A percentile compares a stretch with the other conserved stretches of the same genome.
Evolutionary conservation across 2,113 vertebrate genomes (phyloP).

Genomic region (Sceloporus tristichus): DNA sequence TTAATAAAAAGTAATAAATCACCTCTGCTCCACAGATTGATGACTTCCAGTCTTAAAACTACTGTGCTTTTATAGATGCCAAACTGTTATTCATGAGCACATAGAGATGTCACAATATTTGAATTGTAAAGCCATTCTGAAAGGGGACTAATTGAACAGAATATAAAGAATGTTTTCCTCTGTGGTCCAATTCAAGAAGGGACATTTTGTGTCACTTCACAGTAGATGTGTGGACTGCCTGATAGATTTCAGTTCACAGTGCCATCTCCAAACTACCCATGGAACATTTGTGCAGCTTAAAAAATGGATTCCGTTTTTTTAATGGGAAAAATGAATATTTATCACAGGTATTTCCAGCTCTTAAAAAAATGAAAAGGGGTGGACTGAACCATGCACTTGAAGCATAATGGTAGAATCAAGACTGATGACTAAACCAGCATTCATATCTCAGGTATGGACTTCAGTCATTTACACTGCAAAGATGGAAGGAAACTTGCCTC

Average conservation of each 20-base stretch:
- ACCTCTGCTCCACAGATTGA: not conserved
- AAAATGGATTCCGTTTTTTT: not conserved
- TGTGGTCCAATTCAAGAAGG: not conserved
- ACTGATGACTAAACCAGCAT: not conserved
- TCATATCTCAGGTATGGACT: not conserved
- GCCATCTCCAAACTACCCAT: not conserved
- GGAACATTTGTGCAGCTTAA: not conserved
- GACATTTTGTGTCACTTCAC: not conserved
- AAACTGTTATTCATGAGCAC: not conserved
- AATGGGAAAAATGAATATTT: not conserved
- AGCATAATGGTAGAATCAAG: not conserved
- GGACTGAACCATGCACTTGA: not conserved
- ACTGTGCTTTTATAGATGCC: not conserved
- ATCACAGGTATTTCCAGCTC: not conserved
- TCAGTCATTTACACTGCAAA: constrained; percentile 2
- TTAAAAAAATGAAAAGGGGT: not conserved
- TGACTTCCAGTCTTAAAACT: not conserved
- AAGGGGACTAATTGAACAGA: not conserved
- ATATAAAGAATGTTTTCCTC: not conserved
- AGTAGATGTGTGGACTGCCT: not conserved
- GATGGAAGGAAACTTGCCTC: not conserved
- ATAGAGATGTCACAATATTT: not conserved
- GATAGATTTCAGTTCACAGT: not conserved
- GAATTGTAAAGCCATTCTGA: not conserved
- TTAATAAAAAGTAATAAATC: too few species aligned